Evolutionary conservation across 2,797 vertebrate genomes (phyloP).

Genomic region (Otolemur crassicaudatus): DNA sequence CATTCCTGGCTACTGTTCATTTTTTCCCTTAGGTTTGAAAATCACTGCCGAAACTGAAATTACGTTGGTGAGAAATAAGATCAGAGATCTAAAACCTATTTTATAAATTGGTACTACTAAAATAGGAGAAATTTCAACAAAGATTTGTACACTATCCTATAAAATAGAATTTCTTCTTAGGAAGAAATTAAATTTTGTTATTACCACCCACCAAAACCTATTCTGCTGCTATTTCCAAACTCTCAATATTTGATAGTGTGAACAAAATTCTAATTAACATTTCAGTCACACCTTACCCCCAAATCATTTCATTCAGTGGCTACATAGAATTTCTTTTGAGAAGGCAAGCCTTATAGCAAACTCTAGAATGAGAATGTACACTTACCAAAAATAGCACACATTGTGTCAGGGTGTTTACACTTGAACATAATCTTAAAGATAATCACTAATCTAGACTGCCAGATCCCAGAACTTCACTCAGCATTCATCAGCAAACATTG

Average conservation of each 20-base stretch:
- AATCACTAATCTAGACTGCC: constrained; percentile 54
- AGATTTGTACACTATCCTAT: neutral
- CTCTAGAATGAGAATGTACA: constrained; percentile 57
- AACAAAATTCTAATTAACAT: constrained; percentile 17
- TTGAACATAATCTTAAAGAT: neutral
- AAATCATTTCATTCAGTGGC: neutral
- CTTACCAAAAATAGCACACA: constrained; percentile 45
- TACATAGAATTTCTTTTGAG: neutral
- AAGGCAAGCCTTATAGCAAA: constrained; percentile 29
- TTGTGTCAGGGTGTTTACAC: neutral
- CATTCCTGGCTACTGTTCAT: neutral
- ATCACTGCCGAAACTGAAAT: neutral
- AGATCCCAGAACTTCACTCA: constrained; percentile 62
- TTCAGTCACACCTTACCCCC: neutral
- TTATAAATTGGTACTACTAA: neutral
- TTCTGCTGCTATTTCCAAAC: neutral
- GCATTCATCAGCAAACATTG: constrained; percentile 51
- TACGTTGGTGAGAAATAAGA: neutral
- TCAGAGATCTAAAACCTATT: constrained; percentile 17
- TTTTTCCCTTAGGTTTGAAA: neutral
- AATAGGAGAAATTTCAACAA: constrained; percentile 26
- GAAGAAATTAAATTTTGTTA: constrained; percentile 55
- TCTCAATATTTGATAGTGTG: neutral
- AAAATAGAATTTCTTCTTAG: constrained; percentile 11
- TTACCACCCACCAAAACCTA: neutral